phyloP scores from a whole-genome alignment of 1,140 invertebrate genomes.

The Centruroides sculpturatus region DNA sequence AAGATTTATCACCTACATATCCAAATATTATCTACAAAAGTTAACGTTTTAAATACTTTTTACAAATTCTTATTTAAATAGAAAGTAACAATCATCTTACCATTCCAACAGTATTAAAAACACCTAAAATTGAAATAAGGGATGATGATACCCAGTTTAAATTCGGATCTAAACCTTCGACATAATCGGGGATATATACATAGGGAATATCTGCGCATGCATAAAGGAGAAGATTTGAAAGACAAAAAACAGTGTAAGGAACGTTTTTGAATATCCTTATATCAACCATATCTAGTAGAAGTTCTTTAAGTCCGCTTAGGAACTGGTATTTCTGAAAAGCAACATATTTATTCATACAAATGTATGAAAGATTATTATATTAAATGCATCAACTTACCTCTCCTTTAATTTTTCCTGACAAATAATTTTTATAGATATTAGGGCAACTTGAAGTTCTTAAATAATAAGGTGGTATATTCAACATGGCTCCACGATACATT shows the following conservation, averaged over 20 bases:
- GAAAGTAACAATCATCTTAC: constrained; percentile 35
- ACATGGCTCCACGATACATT: constrained; percentile 63
- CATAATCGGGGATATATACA: constrained; percentile 65
- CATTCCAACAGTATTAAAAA: constrained; percentile 71
- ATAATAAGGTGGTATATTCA: constrained; percentile 59
- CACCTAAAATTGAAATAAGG: constrained; percentile 70
- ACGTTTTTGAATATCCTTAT: constrained; percentile 59
- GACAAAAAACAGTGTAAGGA: constrained; percentile 57
- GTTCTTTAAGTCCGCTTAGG: constrained; percentile 56
- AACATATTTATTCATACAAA: constrained; percentile 3
- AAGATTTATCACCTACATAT: constrained; percentile 65
- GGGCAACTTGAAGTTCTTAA: constrained; percentile 74
- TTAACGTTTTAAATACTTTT: too few relatives aligned
- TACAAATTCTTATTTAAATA: too few relatives aligned
- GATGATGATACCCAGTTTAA: constrained; percentile 54
- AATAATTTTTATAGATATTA: constrained; percentile 76
- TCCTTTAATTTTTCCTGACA: constrained; percentile 63
- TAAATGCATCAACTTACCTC: constrained; percentile 10
- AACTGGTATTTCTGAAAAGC: constrained; percentile 49
- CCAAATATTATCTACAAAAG: constrained; percentile 58
- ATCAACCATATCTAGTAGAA: constrained; percentile 58
- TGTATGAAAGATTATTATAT: not conserved
- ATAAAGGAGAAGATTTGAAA: constrained; percentile 73
- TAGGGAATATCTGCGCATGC: constrained; percentile 76
- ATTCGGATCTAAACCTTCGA: constrained; percentile 41